Conservation (phyloP, 2,888 invertebrate species). For the Meliscaeva auricollis region DNA sequence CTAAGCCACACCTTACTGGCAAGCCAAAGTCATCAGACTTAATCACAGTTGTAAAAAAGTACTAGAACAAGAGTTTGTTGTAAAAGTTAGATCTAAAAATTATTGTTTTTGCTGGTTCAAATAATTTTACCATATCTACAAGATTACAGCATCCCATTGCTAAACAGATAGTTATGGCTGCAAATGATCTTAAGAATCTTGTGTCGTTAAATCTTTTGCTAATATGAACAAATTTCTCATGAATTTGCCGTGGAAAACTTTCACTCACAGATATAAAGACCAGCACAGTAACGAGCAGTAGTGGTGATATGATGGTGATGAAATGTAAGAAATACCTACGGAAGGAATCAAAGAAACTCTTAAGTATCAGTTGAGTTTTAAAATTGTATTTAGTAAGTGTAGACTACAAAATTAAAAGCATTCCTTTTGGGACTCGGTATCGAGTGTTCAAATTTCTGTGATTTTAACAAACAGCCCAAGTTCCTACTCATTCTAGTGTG, state of each 20-base stretch:
- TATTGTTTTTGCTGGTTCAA: too few relatives aligned
- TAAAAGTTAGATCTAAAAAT: too few relatives aligned
- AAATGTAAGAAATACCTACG: constrained; percentile 81
- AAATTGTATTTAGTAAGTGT: too few relatives aligned
- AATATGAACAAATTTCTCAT: constrained; percentile 84
- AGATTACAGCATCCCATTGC: constrained; percentile 86
- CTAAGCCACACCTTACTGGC: constrained; percentile 8
- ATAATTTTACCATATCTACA: constrained; percentile 85
- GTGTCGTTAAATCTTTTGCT: constrained; percentile 86
- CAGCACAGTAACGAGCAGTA: constrained; percentile 81
- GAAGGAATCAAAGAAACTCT: too few relatives aligned
- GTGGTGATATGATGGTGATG: constrained; percentile 81
- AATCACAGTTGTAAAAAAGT: constrained; percentile 77
- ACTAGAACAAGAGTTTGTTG: constrained; percentile 60
- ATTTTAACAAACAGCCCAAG: too few relatives aligned
- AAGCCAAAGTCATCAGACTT: constrained; percentile 79
- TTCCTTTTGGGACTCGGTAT: too few relatives aligned
- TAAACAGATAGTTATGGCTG: constrained; percentile 86
- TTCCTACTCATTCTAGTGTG: too few relatives aligned
- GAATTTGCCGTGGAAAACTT: constrained; percentile 83
- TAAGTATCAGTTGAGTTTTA: too few relatives aligned
- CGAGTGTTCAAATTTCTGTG: too few relatives aligned
- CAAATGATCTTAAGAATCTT: constrained; percentile 85
- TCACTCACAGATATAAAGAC: constrained; percentile 83
- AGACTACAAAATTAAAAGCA: too few relatives aligned